These are phyloP conservation scores for Drosophila orena DNA, from an alignment of 1,140 invertebrate species.

Conservation along the genomic window DNA sequence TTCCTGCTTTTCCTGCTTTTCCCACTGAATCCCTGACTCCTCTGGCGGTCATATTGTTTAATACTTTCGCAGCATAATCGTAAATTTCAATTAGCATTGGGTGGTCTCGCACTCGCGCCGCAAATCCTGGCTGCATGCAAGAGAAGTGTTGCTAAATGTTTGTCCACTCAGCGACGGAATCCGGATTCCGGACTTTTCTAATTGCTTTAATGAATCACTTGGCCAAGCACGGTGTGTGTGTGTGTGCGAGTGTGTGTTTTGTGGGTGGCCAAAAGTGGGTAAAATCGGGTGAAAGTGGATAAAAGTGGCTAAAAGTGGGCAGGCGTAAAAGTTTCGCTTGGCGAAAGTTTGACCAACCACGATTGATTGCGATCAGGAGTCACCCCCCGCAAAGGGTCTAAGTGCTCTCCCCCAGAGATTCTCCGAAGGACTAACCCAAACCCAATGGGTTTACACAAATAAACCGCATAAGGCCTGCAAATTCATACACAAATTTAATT, in stretches of 20 bases:
- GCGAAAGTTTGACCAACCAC: conserved; percentile 29
- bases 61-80: conserved; percentile 80
- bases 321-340: not conserved
- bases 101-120: conserved; percentile 2
- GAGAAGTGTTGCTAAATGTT: conserved; percentile 53
- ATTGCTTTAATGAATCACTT: conserved; percentile 72
- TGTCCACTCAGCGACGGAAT: conserved; percentile 14
- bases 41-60: conserved; percentile 76
- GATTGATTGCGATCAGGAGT: conserved; percentile 31
- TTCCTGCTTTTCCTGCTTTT: too few species aligned
- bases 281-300: too few species aligned
- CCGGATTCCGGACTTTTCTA: conserved; percentile 36
- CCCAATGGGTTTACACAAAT: not conserved
- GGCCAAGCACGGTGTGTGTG: conserved; percentile 2
- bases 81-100: conserved; percentile 76
- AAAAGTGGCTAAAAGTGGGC: not conserved
- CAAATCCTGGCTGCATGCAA: conserved; percentile 41
- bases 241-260: not conserved
- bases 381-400: not conserved
- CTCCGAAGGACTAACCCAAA: not conserved
- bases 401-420: not conserved
- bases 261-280: not conserved
- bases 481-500: too few species aligned
- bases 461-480: not conserved
- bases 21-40: conserved; percentile 27